A percentile compares a stretch with the other conserved stretches of the same genome.
Conservation (phyloP, 2,797 vertebrate species). For the Lagodon rhomboides region DNA sequence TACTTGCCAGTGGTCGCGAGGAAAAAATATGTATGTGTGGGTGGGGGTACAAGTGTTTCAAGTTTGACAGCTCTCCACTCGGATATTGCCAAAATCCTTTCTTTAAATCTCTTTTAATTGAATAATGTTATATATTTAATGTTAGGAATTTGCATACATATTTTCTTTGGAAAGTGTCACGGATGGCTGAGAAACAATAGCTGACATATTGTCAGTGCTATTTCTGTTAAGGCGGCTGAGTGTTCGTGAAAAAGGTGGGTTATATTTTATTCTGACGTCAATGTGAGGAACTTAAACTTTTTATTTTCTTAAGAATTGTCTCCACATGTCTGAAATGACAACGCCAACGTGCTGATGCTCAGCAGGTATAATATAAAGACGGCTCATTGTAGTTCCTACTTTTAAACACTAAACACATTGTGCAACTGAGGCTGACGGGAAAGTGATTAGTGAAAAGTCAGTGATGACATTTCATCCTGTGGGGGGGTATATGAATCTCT, state of each 20-base stretch:
- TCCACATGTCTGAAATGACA: too few species aligned
- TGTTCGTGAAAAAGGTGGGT: not conserved
- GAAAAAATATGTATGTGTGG: conserved; percentile 19
- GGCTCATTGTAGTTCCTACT: too few species aligned
- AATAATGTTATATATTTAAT: conserved; percentile 23
- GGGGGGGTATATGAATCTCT: not conserved
- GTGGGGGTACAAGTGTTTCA: conserved; percentile 13
- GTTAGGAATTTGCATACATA: conserved; percentile 9
- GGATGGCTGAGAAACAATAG: conserved; percentile 19
- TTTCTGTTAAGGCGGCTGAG: conserved; percentile 20
- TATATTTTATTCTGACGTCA: not conserved
- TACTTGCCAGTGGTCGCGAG: conserved; percentile 30
- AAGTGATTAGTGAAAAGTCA: too few species aligned
- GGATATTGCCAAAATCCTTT: conserved; percentile 17
- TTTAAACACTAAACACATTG: too few species aligned
- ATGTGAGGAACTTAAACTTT: not conserved
- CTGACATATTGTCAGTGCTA: conserved; percentile 9
- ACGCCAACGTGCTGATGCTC: too few species aligned
- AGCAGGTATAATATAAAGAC: too few species aligned
- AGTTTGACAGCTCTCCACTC: conserved; percentile 37
- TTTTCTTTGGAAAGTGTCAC: conserved; percentile 36
- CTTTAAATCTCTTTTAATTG: conserved; percentile 41
- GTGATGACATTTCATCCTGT: too few species aligned
- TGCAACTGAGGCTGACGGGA: too few species aligned
- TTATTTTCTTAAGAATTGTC: not conserved